Evolutionary conservation across 1,140 invertebrate genomes (phyloP).

Genomic region (Stratiolaelaps scimitus): DNA sequence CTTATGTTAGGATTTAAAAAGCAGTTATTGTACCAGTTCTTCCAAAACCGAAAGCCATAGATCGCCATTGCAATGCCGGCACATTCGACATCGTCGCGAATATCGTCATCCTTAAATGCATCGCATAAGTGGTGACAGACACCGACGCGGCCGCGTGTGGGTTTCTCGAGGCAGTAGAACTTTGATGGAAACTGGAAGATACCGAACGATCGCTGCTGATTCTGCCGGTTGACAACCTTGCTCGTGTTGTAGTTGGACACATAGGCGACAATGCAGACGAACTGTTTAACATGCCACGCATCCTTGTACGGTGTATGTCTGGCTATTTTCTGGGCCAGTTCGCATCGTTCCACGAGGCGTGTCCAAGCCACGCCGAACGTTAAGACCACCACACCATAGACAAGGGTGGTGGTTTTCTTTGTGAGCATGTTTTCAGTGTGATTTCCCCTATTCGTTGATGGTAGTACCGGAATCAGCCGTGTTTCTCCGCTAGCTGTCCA

Average conservation of each 20-base stretch:
- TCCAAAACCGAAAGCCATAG: slow-evolving; percentile 17
- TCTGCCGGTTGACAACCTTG: slow-evolving; percentile 14
- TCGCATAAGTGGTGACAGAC: slow-evolving; percentile 5
- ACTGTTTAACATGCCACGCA: slow-evolving; percentile 25
- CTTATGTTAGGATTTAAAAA: slow-evolving; percentile 16
- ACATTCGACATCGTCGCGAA: slow-evolving; percentile 24
- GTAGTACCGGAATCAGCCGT: no score
- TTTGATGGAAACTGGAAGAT: slow-evolving; percentile 25
- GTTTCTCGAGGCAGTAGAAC: slow-evolving; percentile 7
- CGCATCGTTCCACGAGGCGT: slow-evolving; percentile 5
- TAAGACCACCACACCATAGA: no score
- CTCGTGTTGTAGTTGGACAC: slow-evolving; percentile 13
- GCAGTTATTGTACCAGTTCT: slow-evolving; percentile 19
- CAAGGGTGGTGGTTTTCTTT: no score
- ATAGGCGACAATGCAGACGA: slow-evolving; percentile 16
- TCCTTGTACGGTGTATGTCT: slow-evolving; percentile 19
- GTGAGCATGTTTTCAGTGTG: no score
- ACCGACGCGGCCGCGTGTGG: not conserved
- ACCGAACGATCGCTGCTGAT: not conserved
- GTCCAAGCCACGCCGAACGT: not conserved
- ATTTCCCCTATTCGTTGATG: no score
- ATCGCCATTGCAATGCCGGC: slow-evolving; percentile 11
- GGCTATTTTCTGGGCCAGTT: slow-evolving; percentile 19
- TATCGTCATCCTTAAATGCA: slow-evolving; percentile 19
- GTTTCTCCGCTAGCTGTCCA: no score